Evolutionary conservation across 2,888 invertebrate genomes (phyloP).

Genomic region (Agrilus biguttatus): DNA sequence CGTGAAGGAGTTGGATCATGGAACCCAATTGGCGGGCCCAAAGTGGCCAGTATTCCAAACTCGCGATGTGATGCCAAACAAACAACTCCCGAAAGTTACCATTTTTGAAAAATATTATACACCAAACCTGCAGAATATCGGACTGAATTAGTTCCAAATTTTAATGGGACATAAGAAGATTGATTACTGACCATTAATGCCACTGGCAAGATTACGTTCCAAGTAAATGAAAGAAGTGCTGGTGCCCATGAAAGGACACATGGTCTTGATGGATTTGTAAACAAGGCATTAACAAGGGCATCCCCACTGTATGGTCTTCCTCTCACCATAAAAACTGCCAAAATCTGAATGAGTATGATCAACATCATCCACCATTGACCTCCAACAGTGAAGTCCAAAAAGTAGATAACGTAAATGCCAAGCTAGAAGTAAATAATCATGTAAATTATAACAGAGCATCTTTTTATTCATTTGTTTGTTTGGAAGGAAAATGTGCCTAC

Average conservation of each 20-base stretch:
- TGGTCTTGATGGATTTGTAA: slow-evolving; percentile 35
- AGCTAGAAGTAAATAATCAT: slow-evolving; percentile 31
- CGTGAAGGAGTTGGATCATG: slow-evolving; percentile 57
- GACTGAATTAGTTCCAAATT: not conserved
- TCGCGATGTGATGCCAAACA: slow-evolving; percentile 43
- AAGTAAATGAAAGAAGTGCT: slow-evolving; percentile 64
- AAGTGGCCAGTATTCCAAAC: slow-evolving; percentile 60
- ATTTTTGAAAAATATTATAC: slow-evolving; percentile 56
- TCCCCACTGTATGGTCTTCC: slow-evolving; percentile 79
- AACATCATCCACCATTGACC: slow-evolving; percentile 80
- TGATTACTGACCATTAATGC: slow-evolving; percentile 52
- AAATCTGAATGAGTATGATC: slow-evolving; percentile 58
- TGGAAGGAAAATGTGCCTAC: slow-evolving; percentile 29
- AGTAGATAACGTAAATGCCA: slow-evolving; percentile 70
- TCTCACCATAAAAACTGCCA: slow-evolving; percentile 74
- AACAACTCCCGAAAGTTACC: slow-evolving; percentile 54
- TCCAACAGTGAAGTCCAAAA: slow-evolving; percentile 69
- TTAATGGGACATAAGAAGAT: not conserved
- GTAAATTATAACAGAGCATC: not conserved
- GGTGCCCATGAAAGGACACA: slow-evolving; percentile 43
- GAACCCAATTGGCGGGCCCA: slow-evolving; percentile 71
- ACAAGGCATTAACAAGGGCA: slow-evolving; percentile 46
- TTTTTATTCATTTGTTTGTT: slow-evolving; percentile 1
- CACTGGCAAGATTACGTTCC: slow-evolving; percentile 79
- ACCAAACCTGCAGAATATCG: slow-evolving; percentile 35